A percentile compares a stretch with the other conserved stretches of the same genome.
phyloP scores from a whole-genome alignment of 1,140 invertebrate genomes.

The Euura lappo region DNA sequence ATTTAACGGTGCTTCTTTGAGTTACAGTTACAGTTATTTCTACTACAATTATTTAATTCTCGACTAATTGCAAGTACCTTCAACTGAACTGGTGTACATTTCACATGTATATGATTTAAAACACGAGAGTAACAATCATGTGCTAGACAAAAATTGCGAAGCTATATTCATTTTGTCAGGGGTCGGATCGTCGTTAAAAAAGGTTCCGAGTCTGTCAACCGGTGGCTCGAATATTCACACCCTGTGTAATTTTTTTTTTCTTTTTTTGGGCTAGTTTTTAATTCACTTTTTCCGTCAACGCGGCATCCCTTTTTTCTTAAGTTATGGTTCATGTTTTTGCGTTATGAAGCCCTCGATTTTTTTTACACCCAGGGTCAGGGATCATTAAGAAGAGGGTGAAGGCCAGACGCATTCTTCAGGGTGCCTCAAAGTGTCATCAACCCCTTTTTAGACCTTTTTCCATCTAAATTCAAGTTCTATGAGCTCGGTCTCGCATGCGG shows the following conservation, averaged over 20 bases:
- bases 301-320: slow-evolving; percentile 23
- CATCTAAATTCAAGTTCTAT: neutral
- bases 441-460: slow-evolving; percentile 11
- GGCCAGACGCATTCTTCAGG: slow-evolving; percentile 10
- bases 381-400: slow-evolving; percentile 29
- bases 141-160: no score
- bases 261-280: neutral
- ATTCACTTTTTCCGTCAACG: slow-evolving; percentile 7
- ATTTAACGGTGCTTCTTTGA: no score
- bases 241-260: neutral
- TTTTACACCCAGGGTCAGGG: slow-evolving; percentile 24
- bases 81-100: no score
- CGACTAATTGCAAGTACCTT: no score
- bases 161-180: no score
- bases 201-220: neutral
- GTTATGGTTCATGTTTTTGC: slow-evolving; percentile 27
- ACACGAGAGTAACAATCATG: no score
- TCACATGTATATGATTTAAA: no score
- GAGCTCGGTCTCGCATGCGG: neutral
- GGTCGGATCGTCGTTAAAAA: neutral
- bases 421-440: slow-evolving; percentile 21
- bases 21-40: no score
- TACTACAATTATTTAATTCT: no score
- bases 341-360: slow-evolving; percentile 17
- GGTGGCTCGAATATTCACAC: neutral